phyloP scores from a whole-genome alignment of 2,113 vertebrate genomes.

The Nycticebus coucang region DNA sequence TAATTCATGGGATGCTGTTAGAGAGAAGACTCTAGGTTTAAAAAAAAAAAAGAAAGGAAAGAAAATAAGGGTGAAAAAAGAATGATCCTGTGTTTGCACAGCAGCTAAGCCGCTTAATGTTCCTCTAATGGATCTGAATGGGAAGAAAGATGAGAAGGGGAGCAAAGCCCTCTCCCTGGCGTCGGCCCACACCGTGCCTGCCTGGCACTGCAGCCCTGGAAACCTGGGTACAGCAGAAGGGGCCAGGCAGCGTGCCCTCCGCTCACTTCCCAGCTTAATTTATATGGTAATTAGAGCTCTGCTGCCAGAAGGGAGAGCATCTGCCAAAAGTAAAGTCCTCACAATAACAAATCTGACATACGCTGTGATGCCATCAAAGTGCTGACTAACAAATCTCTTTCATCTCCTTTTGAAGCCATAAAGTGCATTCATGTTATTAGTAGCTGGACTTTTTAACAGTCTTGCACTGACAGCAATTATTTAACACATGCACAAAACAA shows the following conservation, averaged over 20 bases:
- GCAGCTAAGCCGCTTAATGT: slow-evolving; percentile 84
- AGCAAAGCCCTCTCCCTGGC: slow-evolving; percentile 72
- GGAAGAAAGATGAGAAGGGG: slow-evolving; percentile 80
- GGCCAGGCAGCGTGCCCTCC: slow-evolving; percentile 74
- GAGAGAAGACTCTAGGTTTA: slow-evolving; percentile 69
- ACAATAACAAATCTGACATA: slow-evolving; percentile 85
- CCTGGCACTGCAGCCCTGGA: slow-evolving; percentile 79
- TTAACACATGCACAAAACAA: slow-evolving; percentile 88
- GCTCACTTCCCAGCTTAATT: slow-evolving; percentile 86
- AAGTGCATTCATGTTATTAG: slow-evolving; percentile 87
- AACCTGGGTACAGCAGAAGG: slow-evolving; percentile 79
- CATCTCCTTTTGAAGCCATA: slow-evolving; percentile 84
- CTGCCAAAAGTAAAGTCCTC: slow-evolving; percentile 85
- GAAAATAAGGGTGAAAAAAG: slow-evolving; percentile 79
- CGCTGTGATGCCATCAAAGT: slow-evolving; percentile 82
- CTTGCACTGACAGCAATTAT: slow-evolving; percentile 88
- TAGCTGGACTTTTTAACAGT: slow-evolving; percentile 87
- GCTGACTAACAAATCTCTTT: slow-evolving; percentile 88
- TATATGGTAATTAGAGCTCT: slow-evolving; percentile 87
- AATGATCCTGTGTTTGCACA: slow-evolving; percentile 87
- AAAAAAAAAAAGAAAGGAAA: not conserved
- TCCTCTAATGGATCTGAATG: slow-evolving; percentile 83
- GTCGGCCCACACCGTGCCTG: slow-evolving; percentile 79
- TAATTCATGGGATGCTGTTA: slow-evolving; percentile 84
- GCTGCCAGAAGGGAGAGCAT: slow-evolving; percentile 83